phyloP scores from a whole-genome alignment of 2,797 vertebrate genomes.

The Carcharodon carcharias region DNA sequence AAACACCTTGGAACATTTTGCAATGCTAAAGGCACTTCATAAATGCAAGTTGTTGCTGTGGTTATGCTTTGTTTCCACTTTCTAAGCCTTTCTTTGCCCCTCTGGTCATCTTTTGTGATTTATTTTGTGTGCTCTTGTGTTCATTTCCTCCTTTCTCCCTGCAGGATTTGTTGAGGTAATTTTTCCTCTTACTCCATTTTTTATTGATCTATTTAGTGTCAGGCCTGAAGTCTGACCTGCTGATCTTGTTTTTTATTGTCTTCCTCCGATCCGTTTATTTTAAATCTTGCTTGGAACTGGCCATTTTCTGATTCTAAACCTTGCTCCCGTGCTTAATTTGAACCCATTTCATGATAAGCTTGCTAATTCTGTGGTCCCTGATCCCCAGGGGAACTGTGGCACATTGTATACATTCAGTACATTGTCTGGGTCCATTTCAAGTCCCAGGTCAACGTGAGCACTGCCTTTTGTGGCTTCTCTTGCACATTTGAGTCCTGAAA shows the following conservation, averaged over 20 bases:
- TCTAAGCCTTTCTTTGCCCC: not conserved
- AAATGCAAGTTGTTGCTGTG: not conserved
- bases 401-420: not conserved
- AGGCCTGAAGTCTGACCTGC: not conserved
- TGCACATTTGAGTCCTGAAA: not conserved
- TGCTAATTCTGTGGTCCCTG: not conserved
- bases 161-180: not conserved
- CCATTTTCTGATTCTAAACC: not conserved
- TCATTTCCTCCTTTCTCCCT: not conserved
- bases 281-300: not conserved
- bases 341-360: not conserved
- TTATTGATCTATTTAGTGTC: not conserved
- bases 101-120: not conserved
- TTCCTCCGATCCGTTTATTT: not conserved
- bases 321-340: not conserved
- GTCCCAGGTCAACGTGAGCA: not conserved
- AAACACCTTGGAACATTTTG: not conserved
- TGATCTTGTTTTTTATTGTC: not conserved
- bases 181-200: not conserved
- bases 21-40: not conserved
- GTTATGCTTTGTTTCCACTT: not conserved
- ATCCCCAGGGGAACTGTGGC: not conserved
- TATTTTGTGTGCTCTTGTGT: not conserved
- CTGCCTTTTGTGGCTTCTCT: not conserved
- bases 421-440: not conserved